These are phyloP conservation scores for Nomada ruficornis DNA, from an alignment of 2,888 invertebrate genomes.

Conservation along the genomic window DNA sequence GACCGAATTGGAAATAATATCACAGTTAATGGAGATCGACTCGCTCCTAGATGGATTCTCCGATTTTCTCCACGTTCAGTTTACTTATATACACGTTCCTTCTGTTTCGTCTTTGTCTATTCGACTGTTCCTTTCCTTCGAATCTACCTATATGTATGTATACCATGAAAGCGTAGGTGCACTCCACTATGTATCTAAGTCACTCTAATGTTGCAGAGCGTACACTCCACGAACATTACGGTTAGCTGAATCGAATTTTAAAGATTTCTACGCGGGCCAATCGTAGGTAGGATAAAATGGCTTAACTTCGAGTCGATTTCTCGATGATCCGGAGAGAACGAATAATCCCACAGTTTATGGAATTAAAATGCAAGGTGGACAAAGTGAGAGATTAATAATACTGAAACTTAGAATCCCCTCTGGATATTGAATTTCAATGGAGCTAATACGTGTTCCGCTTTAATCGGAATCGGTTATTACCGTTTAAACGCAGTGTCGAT, in stretches of 20 bases:
- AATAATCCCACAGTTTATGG: not conserved
- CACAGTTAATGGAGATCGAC: not conserved
- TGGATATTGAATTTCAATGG: slow-evolving; percentile 21
- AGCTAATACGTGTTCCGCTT: slow-evolving; percentile 11
- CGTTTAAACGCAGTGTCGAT: not conserved
- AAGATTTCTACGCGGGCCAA: no score
- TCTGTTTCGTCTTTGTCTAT: not conserved
- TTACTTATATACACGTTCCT: not conserved
- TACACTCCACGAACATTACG: no score
- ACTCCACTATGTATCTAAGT: no score
- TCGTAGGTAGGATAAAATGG: no score
- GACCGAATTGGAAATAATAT: not conserved
- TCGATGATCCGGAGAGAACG: not conserved
- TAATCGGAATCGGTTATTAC: not conserved
- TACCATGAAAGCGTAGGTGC: no score
- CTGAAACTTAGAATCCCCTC: slow-evolving; percentile 1
- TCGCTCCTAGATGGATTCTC: not conserved
- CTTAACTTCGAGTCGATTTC: no score
- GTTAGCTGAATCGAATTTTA: no score
- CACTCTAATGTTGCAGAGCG: no score
- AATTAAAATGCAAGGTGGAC: not conserved
- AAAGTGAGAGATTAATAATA: slow-evolving; percentile 28
- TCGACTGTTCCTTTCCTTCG: not conserved
- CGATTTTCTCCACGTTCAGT: not conserved
- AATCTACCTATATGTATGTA: not conserved